A percentile compares a stretch with the other conserved stretches of the same genome.
Conservation (phyloP, 2,113 vertebrate genomes). For the Talpa occidentalis region DNA sequence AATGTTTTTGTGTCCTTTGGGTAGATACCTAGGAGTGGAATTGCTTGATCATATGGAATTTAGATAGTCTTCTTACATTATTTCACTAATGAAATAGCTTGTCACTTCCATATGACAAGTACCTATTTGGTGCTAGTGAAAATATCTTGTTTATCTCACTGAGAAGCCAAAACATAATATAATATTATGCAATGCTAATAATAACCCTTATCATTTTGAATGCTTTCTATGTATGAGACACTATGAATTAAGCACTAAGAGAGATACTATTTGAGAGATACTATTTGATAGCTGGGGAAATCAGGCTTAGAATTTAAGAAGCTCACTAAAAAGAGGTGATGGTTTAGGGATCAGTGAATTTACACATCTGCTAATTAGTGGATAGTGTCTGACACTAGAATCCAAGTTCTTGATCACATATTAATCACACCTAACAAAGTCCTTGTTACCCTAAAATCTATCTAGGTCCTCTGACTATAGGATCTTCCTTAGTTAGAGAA, state of each 20-base stretch:
- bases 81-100: constrained; percentile 9
- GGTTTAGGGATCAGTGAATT: neutral
- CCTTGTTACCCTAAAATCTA: neutral
- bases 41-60: too few species aligned
- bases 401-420: neutral
- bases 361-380: neutral
- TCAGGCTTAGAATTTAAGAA: neutral
- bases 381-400: neutral
- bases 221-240: neutral
- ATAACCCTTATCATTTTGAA: neutral
- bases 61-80: neutral
- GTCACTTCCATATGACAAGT: neutral
- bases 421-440: neutral
- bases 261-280: constrained; percentile 32
- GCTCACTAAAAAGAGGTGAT: constrained; percentile 17
- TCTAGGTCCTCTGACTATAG: neutral
- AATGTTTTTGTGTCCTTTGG: too few species aligned
- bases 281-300: constrained; percentile 2
- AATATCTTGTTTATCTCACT: neutral
- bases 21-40: too few species aligned
- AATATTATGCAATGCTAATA: too few species aligned
- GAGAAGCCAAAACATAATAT: neutral
- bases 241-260: constrained; percentile 25
- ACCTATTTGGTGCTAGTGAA: neutral
- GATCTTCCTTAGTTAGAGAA: neutral